Conservation (phyloP, 2,797 vertebrate genomes). For the Orestias chungarensis region DNA sequence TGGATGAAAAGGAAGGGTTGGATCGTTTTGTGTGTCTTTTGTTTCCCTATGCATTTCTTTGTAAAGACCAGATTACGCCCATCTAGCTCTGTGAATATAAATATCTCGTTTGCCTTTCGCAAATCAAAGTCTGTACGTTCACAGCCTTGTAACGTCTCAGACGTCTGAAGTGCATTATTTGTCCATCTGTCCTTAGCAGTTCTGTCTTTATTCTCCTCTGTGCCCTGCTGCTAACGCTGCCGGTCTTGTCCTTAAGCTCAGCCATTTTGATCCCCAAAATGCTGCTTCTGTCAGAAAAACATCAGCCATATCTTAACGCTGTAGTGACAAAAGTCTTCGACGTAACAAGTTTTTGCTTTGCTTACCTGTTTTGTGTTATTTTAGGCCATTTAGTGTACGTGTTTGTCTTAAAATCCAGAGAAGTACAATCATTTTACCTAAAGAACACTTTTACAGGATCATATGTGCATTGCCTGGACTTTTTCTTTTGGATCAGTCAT, state of each 20-base stretch:
- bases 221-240: slow-evolving; percentile 76
- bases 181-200: slow-evolving; percentile 50
- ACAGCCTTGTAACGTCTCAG: slow-evolving; percentile 59
- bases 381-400: slow-evolving; percentile 58
- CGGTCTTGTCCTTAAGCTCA: slow-evolving; percentile 72
- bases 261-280: slow-evolving; percentile 74
- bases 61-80: slow-evolving; percentile 36
- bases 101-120: slow-evolving; percentile 49
- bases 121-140: slow-evolving; percentile 58
- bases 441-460: slow-evolving; percentile 73
- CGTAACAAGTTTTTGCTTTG: slow-evolving; percentile 69
- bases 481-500: slow-evolving; percentile 68
- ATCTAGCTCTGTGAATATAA: slow-evolving; percentile 54
- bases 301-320: slow-evolving; percentile 79
- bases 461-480: slow-evolving; percentile 76
- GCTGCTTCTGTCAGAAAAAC: slow-evolving; percentile 78
- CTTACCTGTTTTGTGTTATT: slow-evolving; percentile 71
- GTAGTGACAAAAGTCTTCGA: slow-evolving; percentile 64
- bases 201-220: slow-evolving; percentile 39
- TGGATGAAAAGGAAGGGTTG: slow-evolving; percentile 24
- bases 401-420: slow-evolving; percentile 71
- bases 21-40: slow-evolving; percentile 38
- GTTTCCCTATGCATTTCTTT: slow-evolving; percentile 40
- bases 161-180: slow-evolving; percentile 64
- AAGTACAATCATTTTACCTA: slow-evolving; percentile 79